These are phyloP conservation scores for Montipora capitata DNA, from an alignment of 92 coral and sea anemone genomes.

Conservation along the genomic window DNA sequence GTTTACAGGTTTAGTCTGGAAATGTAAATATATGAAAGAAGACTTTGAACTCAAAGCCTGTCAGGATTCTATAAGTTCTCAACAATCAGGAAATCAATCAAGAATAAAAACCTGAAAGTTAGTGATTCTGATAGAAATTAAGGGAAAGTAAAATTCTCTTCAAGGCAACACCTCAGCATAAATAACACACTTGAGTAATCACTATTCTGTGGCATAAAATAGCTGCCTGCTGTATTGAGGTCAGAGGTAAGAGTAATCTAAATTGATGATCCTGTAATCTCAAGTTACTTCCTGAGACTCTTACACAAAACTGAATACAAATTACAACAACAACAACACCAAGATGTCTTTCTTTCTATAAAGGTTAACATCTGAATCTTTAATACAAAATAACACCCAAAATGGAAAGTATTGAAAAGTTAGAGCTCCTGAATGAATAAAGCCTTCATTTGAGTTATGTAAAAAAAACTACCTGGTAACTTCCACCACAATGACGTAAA, in stretches of 20 bases:
- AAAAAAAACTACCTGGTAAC: too few relatives aligned
- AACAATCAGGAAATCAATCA: not conserved
- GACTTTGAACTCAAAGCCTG: conserved; percentile 17
- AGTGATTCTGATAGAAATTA: too few relatives aligned
- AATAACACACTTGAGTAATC: conserved; percentile 12
- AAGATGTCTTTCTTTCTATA: not conserved
- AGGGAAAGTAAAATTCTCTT: not conserved
- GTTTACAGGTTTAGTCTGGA: not conserved
- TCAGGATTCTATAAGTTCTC: not conserved
- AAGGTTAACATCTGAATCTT: too few relatives aligned
- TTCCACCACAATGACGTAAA: not conserved
- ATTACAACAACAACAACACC: not conserved
- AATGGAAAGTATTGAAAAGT: not conserved
- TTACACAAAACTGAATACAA: conserved; percentile 9
- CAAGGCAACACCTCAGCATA: not conserved
- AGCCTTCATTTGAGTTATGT: not conserved
- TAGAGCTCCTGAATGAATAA: not conserved
- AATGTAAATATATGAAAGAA: not conserved
- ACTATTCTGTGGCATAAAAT: not conserved
- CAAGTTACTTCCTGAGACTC: not conserved
- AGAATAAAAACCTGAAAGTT: not conserved
- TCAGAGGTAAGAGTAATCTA: conserved; percentile 10
- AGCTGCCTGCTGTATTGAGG: not conserved
- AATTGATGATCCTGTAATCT: not conserved
- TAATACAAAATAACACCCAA: too few relatives aligned